Conservation (phyloP, 2,888 invertebrate species). For the Lasioglossum oenotherae region DNA sequence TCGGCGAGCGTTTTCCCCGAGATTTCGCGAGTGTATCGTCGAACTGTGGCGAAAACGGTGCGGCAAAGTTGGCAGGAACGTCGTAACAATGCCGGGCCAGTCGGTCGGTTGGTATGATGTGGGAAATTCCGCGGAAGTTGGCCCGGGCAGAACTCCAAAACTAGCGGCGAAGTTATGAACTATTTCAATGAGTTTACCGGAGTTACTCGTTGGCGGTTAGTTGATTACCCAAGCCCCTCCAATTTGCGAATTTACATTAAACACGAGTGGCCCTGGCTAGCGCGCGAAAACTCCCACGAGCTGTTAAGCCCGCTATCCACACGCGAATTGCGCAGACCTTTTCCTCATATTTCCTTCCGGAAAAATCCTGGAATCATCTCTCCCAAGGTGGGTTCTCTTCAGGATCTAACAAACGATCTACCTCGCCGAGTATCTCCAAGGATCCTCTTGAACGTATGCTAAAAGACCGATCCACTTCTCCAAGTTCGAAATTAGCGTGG, state of each 20-base stretch:
- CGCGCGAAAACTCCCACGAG: conserved; percentile 71
- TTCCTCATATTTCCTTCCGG: not conserved
- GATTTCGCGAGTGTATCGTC: conserved; percentile 19
- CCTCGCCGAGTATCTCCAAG: no score
- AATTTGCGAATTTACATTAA: conserved; percentile 79
- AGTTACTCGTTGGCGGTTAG: conserved; percentile 77
- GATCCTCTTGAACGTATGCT: no score
- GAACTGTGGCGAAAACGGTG: conserved; percentile 52
- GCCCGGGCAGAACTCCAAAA: conserved; percentile 69
- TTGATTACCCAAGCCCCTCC: conserved; percentile 77
- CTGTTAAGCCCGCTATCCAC: conserved; percentile 47
- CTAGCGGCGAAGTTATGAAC: conserved; percentile 77
- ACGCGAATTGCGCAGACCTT: conserved; percentile 11
- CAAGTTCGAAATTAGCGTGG: not conserved
- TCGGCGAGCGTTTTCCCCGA: conserved; percentile 3
- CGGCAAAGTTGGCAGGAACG: conserved; percentile 66
- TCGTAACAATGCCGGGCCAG: conserved; percentile 72
- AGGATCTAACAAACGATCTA: no score
- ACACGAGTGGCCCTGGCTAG: conserved; percentile 67
- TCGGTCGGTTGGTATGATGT: conserved; percentile 75
- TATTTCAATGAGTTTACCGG: conserved; percentile 80
- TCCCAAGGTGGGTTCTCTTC: no score
- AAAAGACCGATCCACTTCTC: no score
- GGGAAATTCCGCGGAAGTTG: conserved; percentile 75
- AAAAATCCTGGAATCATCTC: no score